Conservation (phyloP, 2,797 vertebrate species). For the Melanotaenia trifasciata region DNA sequence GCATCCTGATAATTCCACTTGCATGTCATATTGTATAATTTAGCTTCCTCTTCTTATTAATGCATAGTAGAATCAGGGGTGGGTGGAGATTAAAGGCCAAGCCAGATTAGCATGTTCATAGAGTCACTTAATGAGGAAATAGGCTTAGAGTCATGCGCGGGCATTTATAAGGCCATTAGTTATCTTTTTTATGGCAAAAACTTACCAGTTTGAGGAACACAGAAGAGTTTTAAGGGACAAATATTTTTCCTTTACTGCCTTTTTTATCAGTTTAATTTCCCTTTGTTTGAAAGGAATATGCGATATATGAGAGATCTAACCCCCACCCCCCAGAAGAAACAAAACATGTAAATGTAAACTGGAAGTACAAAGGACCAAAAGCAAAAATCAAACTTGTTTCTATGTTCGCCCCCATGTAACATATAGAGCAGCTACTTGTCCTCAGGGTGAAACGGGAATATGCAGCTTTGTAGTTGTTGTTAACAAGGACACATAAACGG, state of each 20-base stretch:
- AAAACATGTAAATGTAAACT: neutral
- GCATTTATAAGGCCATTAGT: neutral
- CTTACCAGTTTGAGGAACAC: neutral
- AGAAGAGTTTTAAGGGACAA: neutral
- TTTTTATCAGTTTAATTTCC: neutral
- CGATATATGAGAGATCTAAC: no score
- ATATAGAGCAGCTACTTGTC: neutral
- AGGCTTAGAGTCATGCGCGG: neutral
- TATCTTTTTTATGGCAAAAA: neutral
- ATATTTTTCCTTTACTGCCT: neutral
- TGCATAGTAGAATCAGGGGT: neutral
- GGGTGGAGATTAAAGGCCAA: neutral
- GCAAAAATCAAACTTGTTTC: neutral
- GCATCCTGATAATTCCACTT: neutral
- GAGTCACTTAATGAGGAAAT: neutral
- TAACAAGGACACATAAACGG: constrained; percentile 13
- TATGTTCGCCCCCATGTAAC: neutral
- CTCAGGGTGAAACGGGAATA: neutral
- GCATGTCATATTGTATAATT: neutral
- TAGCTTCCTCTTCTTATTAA: neutral
- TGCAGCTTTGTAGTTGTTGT: neutral
- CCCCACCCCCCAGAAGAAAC: neutral
- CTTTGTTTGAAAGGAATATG: no score
- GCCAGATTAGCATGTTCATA: neutral
- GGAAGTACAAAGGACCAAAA: neutral